A percentile compares a stretch with the other conserved stretches of the same genome.
These are phyloP conservation scores for Dolomedes plantarius DNA, from an alignment of 2,888 invertebrate genomes.

Conservation along the genomic window DNA sequence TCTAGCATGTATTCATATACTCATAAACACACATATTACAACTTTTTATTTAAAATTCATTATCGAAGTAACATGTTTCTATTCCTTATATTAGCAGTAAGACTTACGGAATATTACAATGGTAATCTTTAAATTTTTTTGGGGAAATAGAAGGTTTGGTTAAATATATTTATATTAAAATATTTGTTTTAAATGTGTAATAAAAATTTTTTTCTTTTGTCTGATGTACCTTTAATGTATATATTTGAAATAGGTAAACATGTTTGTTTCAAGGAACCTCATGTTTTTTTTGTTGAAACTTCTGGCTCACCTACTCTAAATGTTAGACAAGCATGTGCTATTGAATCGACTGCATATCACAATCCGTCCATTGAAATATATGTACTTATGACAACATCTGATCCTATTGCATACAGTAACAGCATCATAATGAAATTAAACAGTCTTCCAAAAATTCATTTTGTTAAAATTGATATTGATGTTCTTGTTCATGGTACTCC, in stretches of 20 bases:
- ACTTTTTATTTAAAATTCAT: too few relatives aligned
- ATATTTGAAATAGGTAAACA: not conserved
- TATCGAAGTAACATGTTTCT: too few relatives aligned
- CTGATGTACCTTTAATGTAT: not conserved
- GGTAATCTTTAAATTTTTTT: too few relatives aligned
- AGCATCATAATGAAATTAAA: not conserved
- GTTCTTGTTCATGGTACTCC: conserved; percentile 81
- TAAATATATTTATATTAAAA: too few relatives aligned
- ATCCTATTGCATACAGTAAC: conserved; percentile 9
- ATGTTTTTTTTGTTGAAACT: conserved; percentile 83
- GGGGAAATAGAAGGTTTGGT: too few relatives aligned
- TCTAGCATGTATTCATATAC: too few relatives aligned
- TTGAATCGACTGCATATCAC: conserved; percentile 83
- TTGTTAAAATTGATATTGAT: conserved; percentile 79
- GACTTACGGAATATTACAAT: too few relatives aligned
- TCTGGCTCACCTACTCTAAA: conserved; percentile 75
- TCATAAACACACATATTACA: too few relatives aligned
- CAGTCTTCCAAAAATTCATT: conserved; percentile 22
- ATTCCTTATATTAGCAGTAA: too few relatives aligned
- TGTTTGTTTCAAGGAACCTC: conserved; percentile 34
- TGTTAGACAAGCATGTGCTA: conserved; percentile 82
- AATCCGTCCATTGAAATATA: conserved; percentile 78
- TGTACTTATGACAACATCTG: conserved; percentile 47
- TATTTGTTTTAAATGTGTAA: too few relatives aligned
- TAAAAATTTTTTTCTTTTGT: too few relatives aligned